phyloP scores from a whole-genome alignment of 1,140 invertebrate species.

The Zaprionus lachaisei region DNA sequence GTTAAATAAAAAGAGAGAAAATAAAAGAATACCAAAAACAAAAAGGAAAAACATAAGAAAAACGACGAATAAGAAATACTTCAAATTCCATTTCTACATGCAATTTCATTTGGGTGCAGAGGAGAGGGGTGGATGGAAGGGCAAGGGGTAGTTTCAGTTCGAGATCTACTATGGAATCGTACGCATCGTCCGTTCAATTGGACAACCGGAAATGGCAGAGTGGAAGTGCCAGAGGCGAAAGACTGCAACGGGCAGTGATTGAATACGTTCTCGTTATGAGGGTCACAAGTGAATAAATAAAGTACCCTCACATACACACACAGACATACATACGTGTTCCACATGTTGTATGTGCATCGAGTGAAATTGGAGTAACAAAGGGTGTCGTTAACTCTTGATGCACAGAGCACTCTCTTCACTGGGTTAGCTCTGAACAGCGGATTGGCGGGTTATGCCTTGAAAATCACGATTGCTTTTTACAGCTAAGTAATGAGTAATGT shows the following conservation, averaged over 20 bases:
- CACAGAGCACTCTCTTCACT: neutral
- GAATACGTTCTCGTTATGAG: conserved; percentile 57
- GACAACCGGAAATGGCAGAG: conserved; percentile 61
- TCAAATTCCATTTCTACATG: conserved; percentile 34
- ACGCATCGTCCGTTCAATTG: conserved; percentile 51
- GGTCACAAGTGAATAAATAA: conserved; percentile 49
- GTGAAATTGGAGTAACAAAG: conserved; percentile 57
- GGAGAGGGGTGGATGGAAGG: neutral
- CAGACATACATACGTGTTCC: conserved; percentile 6
- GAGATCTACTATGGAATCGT: neutral
- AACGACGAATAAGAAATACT: conserved; percentile 43
- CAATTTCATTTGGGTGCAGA: conserved; percentile 44
- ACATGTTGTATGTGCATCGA: conserved; percentile 5
- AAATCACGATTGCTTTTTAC: neutral
- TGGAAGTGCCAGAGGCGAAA: conserved; percentile 33
- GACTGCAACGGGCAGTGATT: conserved; percentile 52
- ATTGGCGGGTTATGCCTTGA: neutral
- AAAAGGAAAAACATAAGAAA: conserved; percentile 5
- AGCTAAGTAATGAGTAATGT: neutral
- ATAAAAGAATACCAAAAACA: conserved; percentile 33
- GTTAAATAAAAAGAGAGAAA: conserved; percentile 66
- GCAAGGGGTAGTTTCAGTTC: neutral
- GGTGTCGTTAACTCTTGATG: conserved; percentile 21
- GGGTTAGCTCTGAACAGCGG: neutral
- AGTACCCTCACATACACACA: conserved; percentile 20